A percentile compares a stretch with the other conserved stretches of the same genome.
These are phyloP conservation scores for Pachydiplax longipennis DNA, from an alignment of 2,888 invertebrate genomes.

Conservation along the genomic window DNA sequence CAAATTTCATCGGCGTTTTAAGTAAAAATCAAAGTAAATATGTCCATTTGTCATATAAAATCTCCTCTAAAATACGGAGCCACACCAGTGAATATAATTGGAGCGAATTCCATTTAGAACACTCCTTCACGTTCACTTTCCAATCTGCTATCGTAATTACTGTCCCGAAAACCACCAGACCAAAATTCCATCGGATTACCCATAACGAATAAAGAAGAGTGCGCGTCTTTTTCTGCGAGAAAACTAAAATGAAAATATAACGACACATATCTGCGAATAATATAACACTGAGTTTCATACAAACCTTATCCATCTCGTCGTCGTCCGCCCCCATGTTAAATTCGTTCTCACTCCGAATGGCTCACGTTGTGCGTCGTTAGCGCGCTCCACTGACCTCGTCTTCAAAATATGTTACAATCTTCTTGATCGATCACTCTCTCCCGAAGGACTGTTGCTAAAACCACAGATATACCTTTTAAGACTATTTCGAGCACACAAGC, in stretches of 20 bases:
- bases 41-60: no score
- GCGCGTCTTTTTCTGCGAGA: no score
- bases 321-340: constrained; percentile 9
- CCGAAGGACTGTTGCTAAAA: not conserved
- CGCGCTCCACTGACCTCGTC: not conserved
- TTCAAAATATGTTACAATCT: no score
- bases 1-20: no score
- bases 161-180: not conserved
- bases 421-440: not conserved
- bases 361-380: not conserved
- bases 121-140: no score
- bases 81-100: no score
- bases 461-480: not conserved
- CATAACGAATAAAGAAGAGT: no score
- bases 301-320: not conserved
- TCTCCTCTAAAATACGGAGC: no score
- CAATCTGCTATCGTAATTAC: not conserved
- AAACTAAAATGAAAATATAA: not conserved
- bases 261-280: not conserved
- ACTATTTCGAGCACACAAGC: not conserved
- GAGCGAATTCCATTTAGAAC: no score
- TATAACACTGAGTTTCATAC: not conserved
- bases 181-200: no score
- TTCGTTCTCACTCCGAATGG: not conserved
- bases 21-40: no score